Evolutionary conservation across 1,140 invertebrate genomes (phyloP).

Genomic region (Scaptodrosophila lebanonensis): DNA sequence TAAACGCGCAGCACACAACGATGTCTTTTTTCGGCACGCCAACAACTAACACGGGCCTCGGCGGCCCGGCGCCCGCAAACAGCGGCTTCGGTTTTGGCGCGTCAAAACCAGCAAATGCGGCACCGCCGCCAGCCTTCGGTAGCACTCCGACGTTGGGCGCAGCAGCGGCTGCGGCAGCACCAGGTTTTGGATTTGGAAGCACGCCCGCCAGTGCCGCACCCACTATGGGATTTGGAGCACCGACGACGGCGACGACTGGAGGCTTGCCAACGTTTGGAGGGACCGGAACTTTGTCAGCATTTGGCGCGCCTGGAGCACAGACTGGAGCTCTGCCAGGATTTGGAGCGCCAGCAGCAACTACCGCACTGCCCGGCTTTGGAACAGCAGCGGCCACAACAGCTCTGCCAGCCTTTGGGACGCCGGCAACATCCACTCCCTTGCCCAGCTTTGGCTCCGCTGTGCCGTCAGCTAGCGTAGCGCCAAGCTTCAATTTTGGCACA

Average conservation of each 20-base stretch:
- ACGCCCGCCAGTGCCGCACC: slow-evolving; percentile 10
- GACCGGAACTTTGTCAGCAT: slow-evolving; percentile 9
- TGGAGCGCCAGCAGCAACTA: slow-evolving; percentile 9
- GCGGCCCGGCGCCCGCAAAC: slow-evolving; percentile 28
- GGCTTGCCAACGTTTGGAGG: slow-evolving; percentile 41
- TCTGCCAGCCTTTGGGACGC: slow-evolving; percentile 18
- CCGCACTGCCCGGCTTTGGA: slow-evolving; percentile 1
- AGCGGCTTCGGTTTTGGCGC: slow-evolving; percentile 62
- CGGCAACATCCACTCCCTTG: no score
- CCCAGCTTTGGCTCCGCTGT: no score
- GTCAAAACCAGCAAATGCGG: slow-evolving; percentile 33
- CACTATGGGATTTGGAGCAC: slow-evolving; percentile 30
- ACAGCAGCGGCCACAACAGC: slow-evolving; percentile 7
- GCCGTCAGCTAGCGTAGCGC: slow-evolving; percentile 47
- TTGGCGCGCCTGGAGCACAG: slow-evolving; percentile 18
- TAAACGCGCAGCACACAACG: no score
- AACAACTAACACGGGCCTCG: slow-evolving; percentile 33
- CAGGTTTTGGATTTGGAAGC: slow-evolving; percentile 18
- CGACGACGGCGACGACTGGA: slow-evolving; percentile 10
- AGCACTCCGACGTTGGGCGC: slow-evolving; percentile 38
- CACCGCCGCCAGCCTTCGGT: slow-evolving; percentile 45
- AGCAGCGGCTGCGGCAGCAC: slow-evolving; percentile 2
- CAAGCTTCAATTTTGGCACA: slow-evolving; percentile 43
- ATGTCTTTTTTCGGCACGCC: slow-evolving; percentile 68
- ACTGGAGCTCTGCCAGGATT: slow-evolving; percentile 11